Percentiles rank a stretch among this genome's conserved stretches.
Conservation (phyloP, 1,140 invertebrate species). For the Chironomus tepperi region DNA sequence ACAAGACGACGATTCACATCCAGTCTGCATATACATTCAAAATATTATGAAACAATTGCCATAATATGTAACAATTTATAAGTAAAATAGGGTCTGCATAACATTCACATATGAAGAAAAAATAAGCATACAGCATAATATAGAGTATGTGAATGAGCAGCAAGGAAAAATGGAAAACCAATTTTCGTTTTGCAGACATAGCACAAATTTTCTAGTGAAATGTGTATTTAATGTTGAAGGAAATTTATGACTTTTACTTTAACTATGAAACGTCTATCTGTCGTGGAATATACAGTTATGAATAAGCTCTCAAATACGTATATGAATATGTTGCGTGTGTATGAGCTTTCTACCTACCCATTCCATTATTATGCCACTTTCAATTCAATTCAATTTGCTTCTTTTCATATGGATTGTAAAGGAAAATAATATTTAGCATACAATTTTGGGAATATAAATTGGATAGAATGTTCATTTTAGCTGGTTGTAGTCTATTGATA, state of each 20-base stretch:
- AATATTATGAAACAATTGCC: neutral
- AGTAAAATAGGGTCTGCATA: neutral
- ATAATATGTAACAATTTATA: neutral
- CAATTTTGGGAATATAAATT: no score
- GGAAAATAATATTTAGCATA: no score
- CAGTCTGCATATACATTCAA: no score
- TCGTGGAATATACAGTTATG: neutral
- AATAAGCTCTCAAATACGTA: no score
- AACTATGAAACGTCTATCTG: neutral
- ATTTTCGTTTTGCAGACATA: conserved; percentile 23
- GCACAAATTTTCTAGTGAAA: conserved; percentile 2
- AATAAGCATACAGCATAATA: neutral
- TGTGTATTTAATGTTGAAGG: conserved; percentile 16
- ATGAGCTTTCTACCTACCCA: no score
- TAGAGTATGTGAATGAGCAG: neutral
- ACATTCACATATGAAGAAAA: neutral
- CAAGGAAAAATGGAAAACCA: conserved; percentile 15
- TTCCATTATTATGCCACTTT: no score
- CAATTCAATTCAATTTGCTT: no score
- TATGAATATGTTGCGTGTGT: no score
- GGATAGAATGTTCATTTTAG: no score
- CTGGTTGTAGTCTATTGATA: no score
- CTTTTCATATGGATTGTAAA: no score
- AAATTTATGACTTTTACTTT: conserved; percentile 15
- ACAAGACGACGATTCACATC: no score